Base-by-base conservation (phyloP, 2,113 vertebrate species). In the Phrynocephalus versicolor region DNA sequence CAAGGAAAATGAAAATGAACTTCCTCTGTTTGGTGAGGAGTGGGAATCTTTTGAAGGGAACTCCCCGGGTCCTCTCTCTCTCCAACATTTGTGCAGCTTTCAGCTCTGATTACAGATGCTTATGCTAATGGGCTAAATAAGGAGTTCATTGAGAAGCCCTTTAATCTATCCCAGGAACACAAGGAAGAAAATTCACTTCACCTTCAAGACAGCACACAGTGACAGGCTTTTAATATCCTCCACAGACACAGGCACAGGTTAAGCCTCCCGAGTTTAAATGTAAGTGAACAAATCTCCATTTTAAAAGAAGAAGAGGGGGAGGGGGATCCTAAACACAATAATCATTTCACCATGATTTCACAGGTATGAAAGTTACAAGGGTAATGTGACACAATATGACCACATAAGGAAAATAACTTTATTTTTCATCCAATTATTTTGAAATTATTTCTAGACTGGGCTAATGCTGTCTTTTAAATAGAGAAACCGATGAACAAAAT, bases 161-260 rank as follows among this genome's bases (percentile, higher is more conserved):
- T 0, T 51, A 55, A n/a, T n/a, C n/a, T n/a, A n/a, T n/a, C n/a
- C 0, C 1, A 83, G 70, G 64, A 45, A 80, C 82, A n/a, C 2
- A 1, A 73, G 75, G 51, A 86, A 67, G 86, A 30, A 0, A 69
- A 69, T 75, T 10, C 5, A 81, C 18, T 87, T 79, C 0, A 3
- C 16, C 64, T 82, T 81, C 35, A 39, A 84, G 65, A 82, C 41
- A n/a, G 33, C 33, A 5, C 33, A 5, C 19, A 3, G 2, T 3
- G 0, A 10, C 55, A 81, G 41, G 67, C 35, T 57, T n/a, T n/a
- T 62, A 18, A 57, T n/a, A 77, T 67, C 73, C 45, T 51, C 5
- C 5, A 51, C 45, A 51, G 45, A 51, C 45, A 51, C 45, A 51
- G 45, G 45, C 41, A 84, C 45, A 67, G 73, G 73, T 79, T 69